Conservation (phyloP, 2,113 vertebrate species). For the Macrotis lagotis region DNA sequence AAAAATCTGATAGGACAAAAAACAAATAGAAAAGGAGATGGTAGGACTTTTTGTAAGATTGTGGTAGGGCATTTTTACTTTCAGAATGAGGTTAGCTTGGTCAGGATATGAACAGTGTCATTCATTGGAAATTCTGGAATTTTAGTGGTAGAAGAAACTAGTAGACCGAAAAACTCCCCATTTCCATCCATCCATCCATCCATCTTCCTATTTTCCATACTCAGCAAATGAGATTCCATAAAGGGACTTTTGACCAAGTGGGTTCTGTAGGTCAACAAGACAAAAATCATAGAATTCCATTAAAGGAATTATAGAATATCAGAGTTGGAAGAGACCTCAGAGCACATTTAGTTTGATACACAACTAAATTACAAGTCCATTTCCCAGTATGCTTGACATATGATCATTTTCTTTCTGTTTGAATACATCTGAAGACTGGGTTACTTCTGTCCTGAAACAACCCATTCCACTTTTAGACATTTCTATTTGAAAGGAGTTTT, state of each 20-base stretch:
- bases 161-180: neutral
- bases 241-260: neutral
- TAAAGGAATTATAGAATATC: neutral
- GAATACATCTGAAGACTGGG: neutral
- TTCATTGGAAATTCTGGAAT: constrained; percentile 18
- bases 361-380: neutral
- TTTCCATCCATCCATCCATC: neutral
- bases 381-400: neutral
- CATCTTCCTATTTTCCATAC: neutral
- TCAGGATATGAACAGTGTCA: constrained; percentile 4
- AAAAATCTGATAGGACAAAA: neutral
- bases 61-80: constrained; percentile 1
- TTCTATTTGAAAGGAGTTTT: neutral
- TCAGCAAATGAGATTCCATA: neutral
- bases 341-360: neutral
- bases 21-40: neutral
- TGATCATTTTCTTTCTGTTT: neutral
- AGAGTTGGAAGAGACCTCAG: neutral
- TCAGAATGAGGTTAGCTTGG: constrained; percentile 13
- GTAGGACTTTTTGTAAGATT: neutral
- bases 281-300: neutral
- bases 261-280: neutral
- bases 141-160: constrained; percentile 21
- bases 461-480: neutral
- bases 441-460: neutral